Evolutionary conservation across 2,888 invertebrate genomes (phyloP), one percentile per base, ranked within the genome.

Genomic region (Temnothorax unifasciatus): DNA sequence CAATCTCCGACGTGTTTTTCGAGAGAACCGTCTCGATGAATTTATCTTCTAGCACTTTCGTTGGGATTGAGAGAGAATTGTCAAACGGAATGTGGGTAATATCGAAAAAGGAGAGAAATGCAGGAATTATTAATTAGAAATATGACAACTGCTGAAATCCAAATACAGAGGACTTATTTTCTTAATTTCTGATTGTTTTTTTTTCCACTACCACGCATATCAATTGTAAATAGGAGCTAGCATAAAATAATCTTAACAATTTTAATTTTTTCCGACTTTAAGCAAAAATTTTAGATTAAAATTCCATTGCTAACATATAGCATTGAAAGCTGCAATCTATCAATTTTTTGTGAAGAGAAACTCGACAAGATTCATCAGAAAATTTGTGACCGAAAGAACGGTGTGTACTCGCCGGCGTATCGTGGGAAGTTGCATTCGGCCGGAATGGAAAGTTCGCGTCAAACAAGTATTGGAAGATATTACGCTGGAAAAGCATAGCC

Each of bases 381-480:
- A 77, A 77, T 69, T 77, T 57, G 54, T 44, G 69, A 69, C 15
- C 41, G 77, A 77, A 64, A 34, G 69, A 69, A 57, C 29, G 54
- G 4, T 13, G 29, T 44, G 54, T 77, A 77, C 29, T 21, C 52
- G 38, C 13, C 29, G 50, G 54, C 9, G 34, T 44, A 59, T 79
- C 79, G 79, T 81, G 71, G 71, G 79, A 81, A 81, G 47, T 38
- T 61, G 71, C 71, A 81, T 47, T 71, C 71, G 38, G 71, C 11
- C 18, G 57, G 79, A 71, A 79, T 71, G 59, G 79, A 79, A 71
- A 81, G 71, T 71, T 59, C 79, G 38, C 59, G 47, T 81, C 38
- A 59, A 59, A 71, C 59, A 71, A 47, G 79, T 59, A 71, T 71
- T 71, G 79, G 29, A 71, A 81, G 79, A 71, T 81, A 79, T 71